Evolutionary conservation across 92 coral and sea anemone species (phyloP), one percentile per base, ranked within the genome.

Genomic region (Bergia puertoricense): DNA sequence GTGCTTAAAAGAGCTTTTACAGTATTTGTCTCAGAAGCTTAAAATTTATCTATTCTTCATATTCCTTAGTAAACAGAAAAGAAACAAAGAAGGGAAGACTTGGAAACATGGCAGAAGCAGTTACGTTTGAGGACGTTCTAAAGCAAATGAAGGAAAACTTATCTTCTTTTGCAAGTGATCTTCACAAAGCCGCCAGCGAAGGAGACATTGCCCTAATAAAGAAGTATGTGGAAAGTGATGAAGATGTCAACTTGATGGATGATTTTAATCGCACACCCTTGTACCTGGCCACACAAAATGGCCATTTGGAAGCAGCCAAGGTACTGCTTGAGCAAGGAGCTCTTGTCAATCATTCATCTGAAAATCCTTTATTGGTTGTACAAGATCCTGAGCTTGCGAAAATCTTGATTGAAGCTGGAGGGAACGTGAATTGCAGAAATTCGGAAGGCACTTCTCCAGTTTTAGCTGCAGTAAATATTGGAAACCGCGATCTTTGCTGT

Each of bases 161-260:
- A n/a, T 68, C 72, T 40, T 81, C 59, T 43, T 71, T 86, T 69
- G 69, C 86, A 56, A 68, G 44, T 38, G 77, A 73, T 68, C 81
- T 88, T 48, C 90, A 88, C 73, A 77, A 78, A 40, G 81, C 81
- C 43, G 90, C 90, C 39, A 48, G 86, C 66, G 90, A 80, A 45
- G 90, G 90, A n/a, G 75, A 88, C 37, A 85, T 66, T 59, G 39
- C 80, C 80, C 69, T 43, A 78, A 50, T 88, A 43, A 80, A 23
- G 72, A 78, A 88, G 67, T 42, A 42, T 41, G 81, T 88, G 68
- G 72, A 88, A 66, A 48, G 50, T 65, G 86, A 77, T 44, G 37
- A 62, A 50, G 90, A 88, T 65, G 72, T 88, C 48, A 88, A 88
- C 71, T 77, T 80, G 81, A 85, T 80, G 86, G 87, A 88, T 85